phyloP scores from a whole-genome alignment of 1,140 invertebrate species.

The Papilio dardanus region DNA sequence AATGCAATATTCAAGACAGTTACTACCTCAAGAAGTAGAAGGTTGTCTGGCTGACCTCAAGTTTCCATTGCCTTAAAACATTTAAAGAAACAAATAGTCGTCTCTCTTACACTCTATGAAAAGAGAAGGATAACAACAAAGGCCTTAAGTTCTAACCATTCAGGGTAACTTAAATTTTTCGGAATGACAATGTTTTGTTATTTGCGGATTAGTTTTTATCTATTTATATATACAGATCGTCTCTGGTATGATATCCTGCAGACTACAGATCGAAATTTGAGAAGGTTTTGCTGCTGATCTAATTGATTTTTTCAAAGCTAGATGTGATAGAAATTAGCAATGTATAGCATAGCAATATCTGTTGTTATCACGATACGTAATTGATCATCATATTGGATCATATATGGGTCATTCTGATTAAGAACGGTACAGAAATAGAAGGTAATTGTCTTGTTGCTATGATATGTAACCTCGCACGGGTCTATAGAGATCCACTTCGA shows the following conservation, averaged over 20 bases:
- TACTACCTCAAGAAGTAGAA: background rate
- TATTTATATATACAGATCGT: too few relatives aligned
- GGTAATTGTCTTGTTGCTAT: conserved; percentile 43
- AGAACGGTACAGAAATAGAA: conserved; percentile 42
- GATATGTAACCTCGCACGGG: background rate
- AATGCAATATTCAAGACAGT: conserved; percentile 1
- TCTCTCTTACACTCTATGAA: too few relatives aligned
- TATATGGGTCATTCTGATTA: conserved; percentile 45
- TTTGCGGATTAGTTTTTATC: too few relatives aligned
- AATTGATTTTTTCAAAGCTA: background rate
- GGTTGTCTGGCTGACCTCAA: too few relatives aligned
- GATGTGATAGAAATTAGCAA: background rate
- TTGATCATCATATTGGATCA: conserved; percentile 3
- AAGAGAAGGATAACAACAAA: too few relatives aligned
- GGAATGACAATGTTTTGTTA: too few relatives aligned
- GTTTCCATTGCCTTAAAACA: too few relatives aligned
- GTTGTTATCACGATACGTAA: conserved; percentile 24
- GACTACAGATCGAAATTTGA: too few relatives aligned
- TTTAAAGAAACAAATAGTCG: too few relatives aligned
- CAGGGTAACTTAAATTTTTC: too few relatives aligned
- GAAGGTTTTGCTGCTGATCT: background rate
- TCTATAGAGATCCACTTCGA: background rate
- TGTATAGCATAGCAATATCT: background rate
- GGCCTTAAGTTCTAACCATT: too few relatives aligned
- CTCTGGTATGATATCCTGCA: too few relatives aligned